These are phyloP conservation scores for Solea solea DNA, from an alignment of 2,113 vertebrate species.

Conservation along the genomic window DNA sequence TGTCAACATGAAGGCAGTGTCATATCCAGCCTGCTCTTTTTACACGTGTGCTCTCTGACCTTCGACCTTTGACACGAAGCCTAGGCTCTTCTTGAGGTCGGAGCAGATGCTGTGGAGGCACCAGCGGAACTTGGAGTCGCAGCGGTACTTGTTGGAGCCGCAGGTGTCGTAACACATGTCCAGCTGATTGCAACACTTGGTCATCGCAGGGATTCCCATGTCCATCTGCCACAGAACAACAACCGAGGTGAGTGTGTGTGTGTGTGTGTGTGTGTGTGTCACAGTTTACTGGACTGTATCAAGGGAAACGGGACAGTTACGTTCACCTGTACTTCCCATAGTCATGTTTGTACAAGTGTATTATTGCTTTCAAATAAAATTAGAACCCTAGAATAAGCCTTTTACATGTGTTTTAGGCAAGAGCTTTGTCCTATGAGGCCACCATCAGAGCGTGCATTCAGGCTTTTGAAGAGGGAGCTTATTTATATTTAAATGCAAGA, in stretches of 20 bases:
- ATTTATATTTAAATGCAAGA: too few relatives aligned
- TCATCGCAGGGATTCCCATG: constrained; percentile 97
- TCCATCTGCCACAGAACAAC: constrained; percentile 84
- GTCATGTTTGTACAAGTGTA: too few relatives aligned
- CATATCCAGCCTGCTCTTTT: background rate
- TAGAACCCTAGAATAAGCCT: too few relatives aligned
- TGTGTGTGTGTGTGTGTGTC: too few relatives aligned
- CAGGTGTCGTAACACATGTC: constrained; percentile 96
- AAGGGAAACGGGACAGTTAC: too few relatives aligned
- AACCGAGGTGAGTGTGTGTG: background rate
- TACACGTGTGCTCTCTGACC: constrained; percentile 73
- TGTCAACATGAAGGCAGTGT: background rate
- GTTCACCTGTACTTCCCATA: too few relatives aligned
- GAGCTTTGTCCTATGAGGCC: too few relatives aligned
- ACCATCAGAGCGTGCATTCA: too few relatives aligned
- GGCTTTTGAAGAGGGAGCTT: too few relatives aligned
- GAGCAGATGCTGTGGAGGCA: constrained; percentile 97
- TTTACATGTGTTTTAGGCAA: too few relatives aligned
- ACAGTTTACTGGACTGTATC: too few relatives aligned
- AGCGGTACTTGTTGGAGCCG: constrained; percentile 97
- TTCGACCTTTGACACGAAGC: constrained; percentile 96
- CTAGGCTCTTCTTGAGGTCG: constrained; percentile 96
- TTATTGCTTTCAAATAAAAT: too few relatives aligned
- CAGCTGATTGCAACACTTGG: constrained; percentile 98
- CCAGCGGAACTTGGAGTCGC: constrained; percentile 98